Evolutionary conservation across 2,113 vertebrate genomes (phyloP).

Genomic region (Alaudala cheleensis): DNA sequence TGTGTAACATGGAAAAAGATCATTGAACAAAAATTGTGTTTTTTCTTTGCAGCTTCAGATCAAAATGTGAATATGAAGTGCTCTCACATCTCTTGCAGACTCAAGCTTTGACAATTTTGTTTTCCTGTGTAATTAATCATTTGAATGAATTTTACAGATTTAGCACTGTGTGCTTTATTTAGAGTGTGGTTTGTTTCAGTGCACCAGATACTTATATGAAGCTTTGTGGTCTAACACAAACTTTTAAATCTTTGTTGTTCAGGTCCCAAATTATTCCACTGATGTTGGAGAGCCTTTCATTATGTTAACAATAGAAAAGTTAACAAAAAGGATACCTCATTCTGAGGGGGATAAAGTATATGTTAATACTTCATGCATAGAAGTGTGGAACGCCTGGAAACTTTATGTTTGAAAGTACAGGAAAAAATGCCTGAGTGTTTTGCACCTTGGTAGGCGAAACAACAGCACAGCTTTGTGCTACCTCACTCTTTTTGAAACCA

Average conservation of each 20-base stretch:
- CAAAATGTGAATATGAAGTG: neutral
- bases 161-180: neutral
- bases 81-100: neutral
- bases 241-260: neutral
- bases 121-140: neutral
- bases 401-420: neutral
- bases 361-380: rapidly evolving
- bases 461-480: neutral
- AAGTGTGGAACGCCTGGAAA: neutral
- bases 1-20: neutral
- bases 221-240: neutral
- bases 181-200: neutral
- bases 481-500: neutral
- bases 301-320: neutral
- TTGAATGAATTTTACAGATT: neutral
- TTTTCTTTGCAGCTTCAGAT: neutral
- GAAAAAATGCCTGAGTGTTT: neutral
- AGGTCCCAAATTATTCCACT: neutral
- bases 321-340: neutral
- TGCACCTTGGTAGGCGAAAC: neutral
- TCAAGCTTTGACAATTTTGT: neutral
- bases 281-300: neutral
- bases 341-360: neutral
- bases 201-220: neutral
- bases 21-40: neutral